Conservation (phyloP, 2,113 vertebrate species). For the Machaerirhynchus nigripectus region DNA sequence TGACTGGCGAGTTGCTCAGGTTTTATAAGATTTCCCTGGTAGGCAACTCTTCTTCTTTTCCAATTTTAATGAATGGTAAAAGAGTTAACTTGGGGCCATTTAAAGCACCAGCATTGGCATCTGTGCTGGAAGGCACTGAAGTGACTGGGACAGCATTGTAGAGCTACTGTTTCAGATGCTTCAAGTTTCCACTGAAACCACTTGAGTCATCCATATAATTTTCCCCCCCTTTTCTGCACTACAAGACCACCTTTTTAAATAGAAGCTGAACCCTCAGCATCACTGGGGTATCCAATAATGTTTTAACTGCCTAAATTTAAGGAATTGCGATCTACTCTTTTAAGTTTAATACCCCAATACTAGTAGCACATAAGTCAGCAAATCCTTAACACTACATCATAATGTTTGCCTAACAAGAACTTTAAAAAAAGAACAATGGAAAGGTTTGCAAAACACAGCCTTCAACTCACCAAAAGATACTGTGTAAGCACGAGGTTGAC, state of each 20-base stretch:
- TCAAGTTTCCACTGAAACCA: neutral
- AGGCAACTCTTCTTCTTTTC: neutral
- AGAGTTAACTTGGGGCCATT: neutral
- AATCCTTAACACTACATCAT: neutral
- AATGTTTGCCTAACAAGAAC: neutral
- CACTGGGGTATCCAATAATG: neutral
- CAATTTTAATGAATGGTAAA: neutral
- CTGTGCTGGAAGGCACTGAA: neutral
- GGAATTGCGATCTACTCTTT: neutral
- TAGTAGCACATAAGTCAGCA: neutral
- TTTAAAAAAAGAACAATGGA: neutral
- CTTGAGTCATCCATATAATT: neutral
- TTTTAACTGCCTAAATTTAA: neutral
- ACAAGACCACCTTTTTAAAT: neutral
- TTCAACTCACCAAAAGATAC: neutral
- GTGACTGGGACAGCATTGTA: neutral
- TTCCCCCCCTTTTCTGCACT: neutral
- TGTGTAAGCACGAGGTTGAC: neutral
- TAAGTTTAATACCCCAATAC: neutral
- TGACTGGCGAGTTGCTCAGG: neutral
- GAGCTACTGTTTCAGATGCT: neutral
- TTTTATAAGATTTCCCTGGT: neutral
- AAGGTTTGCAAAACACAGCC: neutral
- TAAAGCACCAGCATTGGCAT: neutral
- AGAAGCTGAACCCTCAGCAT: neutral